phyloP scores from a whole-genome alignment of 2,888 invertebrate species.

The Lasioglossum oenotherae region DNA sequence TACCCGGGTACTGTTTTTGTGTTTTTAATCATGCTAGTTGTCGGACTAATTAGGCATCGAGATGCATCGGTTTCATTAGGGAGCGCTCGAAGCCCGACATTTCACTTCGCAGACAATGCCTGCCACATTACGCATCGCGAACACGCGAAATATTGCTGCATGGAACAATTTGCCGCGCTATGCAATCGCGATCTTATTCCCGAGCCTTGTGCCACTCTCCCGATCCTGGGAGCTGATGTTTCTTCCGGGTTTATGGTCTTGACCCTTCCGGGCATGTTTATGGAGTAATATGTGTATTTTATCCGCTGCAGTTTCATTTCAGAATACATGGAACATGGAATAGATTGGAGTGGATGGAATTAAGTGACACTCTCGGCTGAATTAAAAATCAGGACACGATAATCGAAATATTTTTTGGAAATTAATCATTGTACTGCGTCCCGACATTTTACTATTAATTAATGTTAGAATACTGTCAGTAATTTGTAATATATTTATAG shows the following conservation, averaged over 20 bases:
- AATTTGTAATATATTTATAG: neutral
- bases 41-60: constrained; percentile 24
- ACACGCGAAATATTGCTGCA: neutral
- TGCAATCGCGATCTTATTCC: neutral
- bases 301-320: neutral
- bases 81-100: constrained; percentile 1
- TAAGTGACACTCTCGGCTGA: neutral
- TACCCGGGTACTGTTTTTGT: neutral
- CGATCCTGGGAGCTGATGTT: neutral
- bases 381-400: neutral
- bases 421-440: neutral
- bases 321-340: neutral
- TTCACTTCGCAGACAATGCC: neutral
- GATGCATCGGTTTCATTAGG: constrained; percentile 31
- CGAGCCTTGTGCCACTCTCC: neutral
- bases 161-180: neutral
- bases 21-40: neutral
- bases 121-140: constrained; percentile 11
- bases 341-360: neutral
- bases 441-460: neutral
- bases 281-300: neutral
- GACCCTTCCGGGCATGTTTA: neutral
- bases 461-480: neutral
- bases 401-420: neutral
- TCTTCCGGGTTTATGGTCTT: neutral